Percentiles rank a stretch among this genome's conserved stretches.
Conservation (phyloP, 2,113 vertebrate species). For the Boleophthalmus pectinirostris region DNA sequence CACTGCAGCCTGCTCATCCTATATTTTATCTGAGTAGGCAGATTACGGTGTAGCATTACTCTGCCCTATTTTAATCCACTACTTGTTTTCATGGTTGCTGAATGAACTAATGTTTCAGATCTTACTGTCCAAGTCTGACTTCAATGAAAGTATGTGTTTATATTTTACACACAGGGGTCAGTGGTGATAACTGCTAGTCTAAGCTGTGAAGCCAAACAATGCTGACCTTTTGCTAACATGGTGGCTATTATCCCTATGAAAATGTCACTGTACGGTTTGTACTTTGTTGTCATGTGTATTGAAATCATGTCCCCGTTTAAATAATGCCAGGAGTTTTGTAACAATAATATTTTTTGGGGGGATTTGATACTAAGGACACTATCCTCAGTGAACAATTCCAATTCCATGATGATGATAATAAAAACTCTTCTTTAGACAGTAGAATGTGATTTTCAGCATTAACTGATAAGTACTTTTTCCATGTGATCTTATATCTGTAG, state of each 20-base stretch:
- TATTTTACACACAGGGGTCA: neutral
- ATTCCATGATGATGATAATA: too few relatives aligned
- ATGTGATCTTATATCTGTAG: too few relatives aligned
- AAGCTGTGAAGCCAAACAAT: constrained; percentile 10
- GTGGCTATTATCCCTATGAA: constrained; percentile 8
- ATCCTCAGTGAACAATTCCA: too few relatives aligned
- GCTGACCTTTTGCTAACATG: neutral
- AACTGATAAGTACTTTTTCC: too few relatives aligned
- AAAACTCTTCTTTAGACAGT: too few relatives aligned
- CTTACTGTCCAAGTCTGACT: constrained; percentile 21
- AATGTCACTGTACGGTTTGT: neutral
- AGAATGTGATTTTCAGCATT: too few relatives aligned
- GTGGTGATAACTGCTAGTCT: neutral
- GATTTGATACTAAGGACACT: too few relatives aligned
- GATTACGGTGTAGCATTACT: neutral
- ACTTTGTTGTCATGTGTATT: neutral
- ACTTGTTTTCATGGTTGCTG: neutral
- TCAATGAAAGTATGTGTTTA: constrained; percentile 8
- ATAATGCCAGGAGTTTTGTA: neutral
- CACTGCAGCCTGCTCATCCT: constrained; percentile 14
- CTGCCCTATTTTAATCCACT: neutral
- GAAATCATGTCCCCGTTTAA: neutral
- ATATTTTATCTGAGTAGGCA: constrained; percentile 22
- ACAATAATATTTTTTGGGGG: too few relatives aligned
- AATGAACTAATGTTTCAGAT: constrained; percentile 10